Conservation (phyloP, 2,888 invertebrate species). For the Sthenelais limicola region DNA sequence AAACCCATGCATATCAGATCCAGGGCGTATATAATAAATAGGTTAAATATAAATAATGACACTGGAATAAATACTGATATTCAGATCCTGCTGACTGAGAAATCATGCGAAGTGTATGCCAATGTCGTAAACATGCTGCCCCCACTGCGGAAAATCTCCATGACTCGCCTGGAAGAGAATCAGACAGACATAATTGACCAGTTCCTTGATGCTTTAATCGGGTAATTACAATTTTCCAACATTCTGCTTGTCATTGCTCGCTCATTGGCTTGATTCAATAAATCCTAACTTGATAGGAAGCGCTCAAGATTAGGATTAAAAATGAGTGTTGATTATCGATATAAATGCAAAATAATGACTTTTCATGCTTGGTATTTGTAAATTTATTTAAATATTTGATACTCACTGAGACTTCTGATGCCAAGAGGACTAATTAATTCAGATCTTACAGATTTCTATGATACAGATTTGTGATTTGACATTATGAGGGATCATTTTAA, state of each 20-base stretch:
- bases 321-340: background rate
- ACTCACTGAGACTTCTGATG: background rate
- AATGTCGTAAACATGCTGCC: constrained; percentile 27
- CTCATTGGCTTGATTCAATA: too few species aligned
- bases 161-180: constrained; percentile 39
- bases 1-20: too few species aligned
- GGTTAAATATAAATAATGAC: too few species aligned
- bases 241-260: too few species aligned
- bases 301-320: background rate
- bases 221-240: too few species aligned
- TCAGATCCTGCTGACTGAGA: constrained; percentile 20
- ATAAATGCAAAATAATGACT: background rate
- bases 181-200: constrained; percentile 39
- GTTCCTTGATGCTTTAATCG: constrained; percentile 37
- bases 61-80: too few species aligned
- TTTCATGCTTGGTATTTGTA: background rate
- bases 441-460: background rate
- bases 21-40: too few species aligned
- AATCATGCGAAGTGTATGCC: constrained; percentile 3
- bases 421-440: background rate
- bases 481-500: too few species aligned
- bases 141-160: constrained; percentile 42
- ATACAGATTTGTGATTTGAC: too few species aligned
- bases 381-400: background rate
- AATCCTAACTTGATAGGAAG: too few species aligned